Conservation (phyloP, 2,113 vertebrate species). For the Brachyistius frenatus region DNA sequence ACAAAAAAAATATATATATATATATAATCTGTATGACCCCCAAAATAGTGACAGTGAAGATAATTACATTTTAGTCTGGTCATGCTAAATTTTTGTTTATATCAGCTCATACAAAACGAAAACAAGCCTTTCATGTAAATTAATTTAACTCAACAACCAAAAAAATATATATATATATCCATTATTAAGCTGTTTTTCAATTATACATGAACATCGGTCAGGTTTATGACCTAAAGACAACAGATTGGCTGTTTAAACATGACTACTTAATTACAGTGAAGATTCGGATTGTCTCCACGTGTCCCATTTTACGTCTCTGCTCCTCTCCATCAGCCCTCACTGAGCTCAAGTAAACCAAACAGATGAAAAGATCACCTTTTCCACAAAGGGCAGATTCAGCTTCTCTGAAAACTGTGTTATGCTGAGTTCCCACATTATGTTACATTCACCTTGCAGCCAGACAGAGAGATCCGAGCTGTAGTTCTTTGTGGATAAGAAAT, state of each 20-base stretch:
- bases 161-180: background rate
- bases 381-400: conserved; percentile 15
- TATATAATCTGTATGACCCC: background rate
- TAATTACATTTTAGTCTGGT: background rate
- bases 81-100: background rate
- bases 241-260: background rate
- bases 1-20: too few species aligned
- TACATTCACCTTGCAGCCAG: conserved; percentile 47
- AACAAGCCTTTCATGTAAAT: background rate
- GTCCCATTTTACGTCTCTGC: too few species aligned
- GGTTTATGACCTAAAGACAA: background rate
- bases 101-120: background rate
- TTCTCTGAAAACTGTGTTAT: background rate
- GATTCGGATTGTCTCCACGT: too few species aligned
- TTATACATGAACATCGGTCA: background rate
- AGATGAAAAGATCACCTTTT: conserved; percentile 29
- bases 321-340: too few species aligned
- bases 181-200: background rate
- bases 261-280: too few species aligned
- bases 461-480: conserved; percentile 5
- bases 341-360: background rate
- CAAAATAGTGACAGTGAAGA: background rate
- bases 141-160: background rate
- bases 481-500: conserved; percentile 45
- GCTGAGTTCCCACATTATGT: conserved; percentile 8